Conservation (phyloP, 2,888 invertebrate species). For the Philopedon plagiatum region DNA sequence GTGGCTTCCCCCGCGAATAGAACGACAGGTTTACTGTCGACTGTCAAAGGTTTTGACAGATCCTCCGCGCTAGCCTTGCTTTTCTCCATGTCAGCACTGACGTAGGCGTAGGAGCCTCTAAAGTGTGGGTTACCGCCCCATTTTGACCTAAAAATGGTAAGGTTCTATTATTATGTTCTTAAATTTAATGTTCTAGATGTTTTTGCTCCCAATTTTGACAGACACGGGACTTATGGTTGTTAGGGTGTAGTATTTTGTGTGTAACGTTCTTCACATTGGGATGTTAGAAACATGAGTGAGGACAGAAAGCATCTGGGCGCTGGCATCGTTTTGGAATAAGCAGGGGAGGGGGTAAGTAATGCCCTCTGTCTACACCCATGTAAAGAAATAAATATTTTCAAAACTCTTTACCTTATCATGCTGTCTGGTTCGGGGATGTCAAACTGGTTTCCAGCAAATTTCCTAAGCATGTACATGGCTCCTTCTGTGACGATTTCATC, state of each 20-base stretch:
- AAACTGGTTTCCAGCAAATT: constrained; percentile 71
- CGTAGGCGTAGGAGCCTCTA: constrained; percentile 80
- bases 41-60: constrained; percentile 73
- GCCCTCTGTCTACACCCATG: no score
- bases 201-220: no score
- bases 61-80: constrained; percentile 70
- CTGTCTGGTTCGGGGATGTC: constrained; percentile 69
- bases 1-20: constrained; percentile 78
- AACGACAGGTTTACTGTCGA: constrained; percentile 69
- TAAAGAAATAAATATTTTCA: no score
- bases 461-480: constrained; percentile 71
- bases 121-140: constrained; percentile 81
- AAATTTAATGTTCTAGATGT: no score
- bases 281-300: no score
- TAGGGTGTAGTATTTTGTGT: no score
- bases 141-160: constrained; percentile 70
- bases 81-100: constrained; percentile 71
- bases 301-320: no score
- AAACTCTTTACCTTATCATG: constrained; percentile 64
- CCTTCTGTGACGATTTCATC: constrained; percentile 71
- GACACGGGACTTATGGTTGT: no score
- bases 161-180: no score
- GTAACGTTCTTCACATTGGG: no score
- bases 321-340: no score
- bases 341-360: no score